phyloP scores from a whole-genome alignment of 2,888 invertebrate genomes.

The Stomorhina lunata region DNA sequence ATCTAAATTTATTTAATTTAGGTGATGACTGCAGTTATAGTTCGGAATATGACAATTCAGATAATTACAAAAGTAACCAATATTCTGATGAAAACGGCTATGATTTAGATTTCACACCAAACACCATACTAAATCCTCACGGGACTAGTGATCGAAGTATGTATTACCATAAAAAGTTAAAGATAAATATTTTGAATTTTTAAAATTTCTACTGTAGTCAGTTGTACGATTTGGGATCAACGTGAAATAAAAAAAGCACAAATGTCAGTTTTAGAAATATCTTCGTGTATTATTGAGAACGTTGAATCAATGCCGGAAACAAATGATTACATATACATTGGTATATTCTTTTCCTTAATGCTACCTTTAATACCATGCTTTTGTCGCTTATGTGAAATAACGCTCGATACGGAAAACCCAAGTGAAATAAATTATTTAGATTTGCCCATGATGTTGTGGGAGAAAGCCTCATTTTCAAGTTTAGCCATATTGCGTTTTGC shows the following conservation, averaged over 20 bases:
- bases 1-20: constrained; percentile 14
- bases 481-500: constrained; percentile 80
- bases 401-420: constrained; percentile 76
- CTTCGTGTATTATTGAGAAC: constrained; percentile 94
- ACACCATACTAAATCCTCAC: constrained; percentile 87
- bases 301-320: constrained; percentile 91
- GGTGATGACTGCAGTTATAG: constrained; percentile 85
- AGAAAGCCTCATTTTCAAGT: constrained; percentile 80
- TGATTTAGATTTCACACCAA: constrained; percentile 86
- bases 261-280: constrained; percentile 95
- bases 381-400: constrained; percentile 78
- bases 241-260: constrained; percentile 95
- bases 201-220: constrained; percentile 82
- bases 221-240: constrained; percentile 96
- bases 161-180: constrained; percentile 61
- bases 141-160: constrained; percentile 88
- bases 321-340: constrained; percentile 89
- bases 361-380: constrained; percentile 84
- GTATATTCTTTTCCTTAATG: constrained; percentile 83
- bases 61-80: constrained; percentile 82
- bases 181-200: background rate
- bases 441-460: constrained; percentile 78
- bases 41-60: constrained; percentile 86
- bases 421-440: constrained; percentile 78
- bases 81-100: constrained; percentile 80